Percentiles rank a stretch among this genome's conserved stretches.
These are phyloP conservation scores for Pterostichus madidus DNA, from an alignment of 2,888 invertebrate species.

Conservation along the genomic window DNA sequence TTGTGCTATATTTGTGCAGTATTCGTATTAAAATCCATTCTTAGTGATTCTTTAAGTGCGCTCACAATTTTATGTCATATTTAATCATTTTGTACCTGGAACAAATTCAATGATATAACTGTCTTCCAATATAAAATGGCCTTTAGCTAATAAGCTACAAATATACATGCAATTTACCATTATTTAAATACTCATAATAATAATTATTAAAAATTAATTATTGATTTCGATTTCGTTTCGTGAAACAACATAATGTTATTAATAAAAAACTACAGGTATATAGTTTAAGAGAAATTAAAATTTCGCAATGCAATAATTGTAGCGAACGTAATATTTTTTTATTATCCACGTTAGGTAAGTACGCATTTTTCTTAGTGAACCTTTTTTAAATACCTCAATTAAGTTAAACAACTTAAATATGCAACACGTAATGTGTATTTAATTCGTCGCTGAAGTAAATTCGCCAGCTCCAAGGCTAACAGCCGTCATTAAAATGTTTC, in stretches of 20 bases:
- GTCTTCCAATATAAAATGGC: too few relatives aligned
- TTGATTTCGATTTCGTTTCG: conserved; percentile 7
- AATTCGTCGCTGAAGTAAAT: conserved; percentile 55
- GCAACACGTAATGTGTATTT: conserved; percentile 58
- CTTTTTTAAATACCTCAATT: conserved; percentile 53
- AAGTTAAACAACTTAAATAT: conserved; percentile 56
- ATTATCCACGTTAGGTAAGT: conserved; percentile 38
- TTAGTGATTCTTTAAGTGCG: too few relatives aligned
- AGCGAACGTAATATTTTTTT: conserved; percentile 49
- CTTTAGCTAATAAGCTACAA: too few relatives aligned
- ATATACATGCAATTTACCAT: too few relatives aligned
- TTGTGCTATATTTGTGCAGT: too few relatives aligned
- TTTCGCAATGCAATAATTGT: conserved; percentile 34
- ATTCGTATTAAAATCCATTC: too few relatives aligned
- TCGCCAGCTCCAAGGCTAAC: conserved; percentile 58
- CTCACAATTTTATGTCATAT: too few relatives aligned
- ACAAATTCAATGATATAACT: too few relatives aligned
- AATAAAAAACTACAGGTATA: not conserved
- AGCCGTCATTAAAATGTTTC: conserved; percentile 55
- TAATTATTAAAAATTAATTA: conserved; percentile 23
- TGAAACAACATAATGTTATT: not conserved
- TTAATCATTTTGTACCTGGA: too few relatives aligned
- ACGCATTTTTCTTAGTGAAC: conserved; percentile 10
- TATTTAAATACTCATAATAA: not conserved
- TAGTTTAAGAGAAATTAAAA: conserved; percentile 18